Percentiles rank a stretch among this genome's conserved stretches.
Conservation (phyloP, 2,113 vertebrate species). For the Nycticebus coucang region DNA sequence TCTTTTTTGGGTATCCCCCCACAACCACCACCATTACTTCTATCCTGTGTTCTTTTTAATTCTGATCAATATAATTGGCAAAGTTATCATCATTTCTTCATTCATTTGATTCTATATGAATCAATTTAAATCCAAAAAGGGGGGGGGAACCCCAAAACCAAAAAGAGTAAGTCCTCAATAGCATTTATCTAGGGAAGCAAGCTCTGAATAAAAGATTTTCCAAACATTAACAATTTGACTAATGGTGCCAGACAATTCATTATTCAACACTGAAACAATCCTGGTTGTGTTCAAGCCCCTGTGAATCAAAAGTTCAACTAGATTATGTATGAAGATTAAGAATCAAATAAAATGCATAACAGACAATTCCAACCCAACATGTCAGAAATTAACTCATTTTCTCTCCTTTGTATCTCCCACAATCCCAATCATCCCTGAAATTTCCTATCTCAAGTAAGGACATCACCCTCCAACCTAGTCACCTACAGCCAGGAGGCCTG, state of each 20-base stretch:
- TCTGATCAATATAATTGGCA: neutral
- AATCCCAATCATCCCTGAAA: neutral
- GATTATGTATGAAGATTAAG: neutral
- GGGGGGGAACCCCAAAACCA: too few species aligned
- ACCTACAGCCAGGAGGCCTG: neutral
- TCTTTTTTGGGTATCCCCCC: neutral
- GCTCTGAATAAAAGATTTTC: slow-evolving; percentile 27
- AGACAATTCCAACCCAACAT: neutral
- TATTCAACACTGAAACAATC: slow-evolving; percentile 14
- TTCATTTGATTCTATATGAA: neutral
- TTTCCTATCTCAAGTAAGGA: neutral
- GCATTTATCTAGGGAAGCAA: neutral
- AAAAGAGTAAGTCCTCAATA: neutral
- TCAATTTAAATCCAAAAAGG: neutral
- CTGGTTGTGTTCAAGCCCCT: neutral
- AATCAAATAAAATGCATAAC: neutral
- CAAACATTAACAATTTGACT: neutral
- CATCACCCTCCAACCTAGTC: neutral
- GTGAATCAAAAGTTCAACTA: slow-evolving; percentile 1
- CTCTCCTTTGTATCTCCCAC: neutral
- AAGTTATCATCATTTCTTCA: slow-evolving; percentile 22
- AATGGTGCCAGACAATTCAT: neutral
- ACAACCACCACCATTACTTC: neutral
- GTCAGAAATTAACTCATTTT: neutral
- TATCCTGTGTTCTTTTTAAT: neutral